Evolutionary conservation across 1,140 invertebrate genomes (phyloP).

Genomic region (Cotesia typhae): DNA sequence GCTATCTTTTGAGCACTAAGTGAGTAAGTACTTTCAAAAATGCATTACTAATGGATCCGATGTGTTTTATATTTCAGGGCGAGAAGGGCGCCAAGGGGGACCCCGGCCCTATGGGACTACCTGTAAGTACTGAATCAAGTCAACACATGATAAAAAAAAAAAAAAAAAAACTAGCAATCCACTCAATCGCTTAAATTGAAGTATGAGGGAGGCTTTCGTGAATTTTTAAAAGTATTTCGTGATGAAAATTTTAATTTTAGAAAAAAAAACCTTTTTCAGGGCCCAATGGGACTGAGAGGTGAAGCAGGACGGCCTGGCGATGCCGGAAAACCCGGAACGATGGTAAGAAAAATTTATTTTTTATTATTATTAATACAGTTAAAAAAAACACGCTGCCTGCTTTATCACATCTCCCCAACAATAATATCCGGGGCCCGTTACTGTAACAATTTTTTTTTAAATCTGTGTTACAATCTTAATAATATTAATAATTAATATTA

Average conservation of each 20-base stretch:
- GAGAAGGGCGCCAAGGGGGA: constrained; percentile 90
- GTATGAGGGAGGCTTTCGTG: no score
- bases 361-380: no score
- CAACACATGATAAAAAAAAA: constrained; percentile 12
- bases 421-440: no score
- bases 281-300: constrained; percentile 88
- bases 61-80: constrained; percentile 72
- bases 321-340: constrained; percentile 78
- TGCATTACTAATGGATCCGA: constrained; percentile 30
- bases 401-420: constrained; percentile 46
- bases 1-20: not conserved
- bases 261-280: constrained; percentile 66
- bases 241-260: no score
- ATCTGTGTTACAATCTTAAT: not conserved
- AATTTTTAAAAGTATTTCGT: no score
- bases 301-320: constrained; percentile 79
- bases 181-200: constrained; percentile 7
- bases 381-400: constrained; percentile 9
- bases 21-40: constrained; percentile 17
- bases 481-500: not conserved
- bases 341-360: constrained; percentile 71
- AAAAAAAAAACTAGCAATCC: not conserved
- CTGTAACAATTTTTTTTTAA: no score
- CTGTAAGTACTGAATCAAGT: constrained; percentile 74
- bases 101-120: constrained; percentile 92